These are phyloP conservation scores for Caranx melampygus DNA, from an alignment of 2,113 vertebrate genomes.

Conservation along the genomic window DNA sequence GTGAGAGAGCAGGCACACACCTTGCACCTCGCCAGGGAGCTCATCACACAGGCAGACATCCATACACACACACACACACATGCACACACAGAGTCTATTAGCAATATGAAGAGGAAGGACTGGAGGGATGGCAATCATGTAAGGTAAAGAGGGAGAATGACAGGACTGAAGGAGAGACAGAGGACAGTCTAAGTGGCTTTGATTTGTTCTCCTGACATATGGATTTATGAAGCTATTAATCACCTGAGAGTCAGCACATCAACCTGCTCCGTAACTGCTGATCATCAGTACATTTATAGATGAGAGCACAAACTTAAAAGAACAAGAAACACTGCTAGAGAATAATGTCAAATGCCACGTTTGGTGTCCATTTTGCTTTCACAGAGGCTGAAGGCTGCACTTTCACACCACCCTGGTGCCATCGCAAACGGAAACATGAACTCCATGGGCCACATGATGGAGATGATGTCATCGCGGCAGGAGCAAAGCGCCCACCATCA, in stretches of 20 bases:
- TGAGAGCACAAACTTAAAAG: constrained; percentile 10
- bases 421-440: constrained; percentile 98
- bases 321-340: not conserved
- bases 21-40: constrained; percentile 43
- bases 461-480: constrained; percentile 98
- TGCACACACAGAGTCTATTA: constrained; percentile 58
- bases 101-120: constrained; percentile 67
- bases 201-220: constrained; percentile 69
- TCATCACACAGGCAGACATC: constrained; percentile 51
- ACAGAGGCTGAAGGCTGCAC: constrained; percentile 97
- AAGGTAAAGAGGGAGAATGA: constrained; percentile 66
- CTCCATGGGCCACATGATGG: constrained; percentile 99
- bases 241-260: constrained; percentile 49
- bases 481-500: constrained; percentile 91
- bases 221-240: constrained; percentile 74
- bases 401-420: constrained; percentile 95
- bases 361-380: constrained; percentile 69
- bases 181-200: constrained; percentile 77
- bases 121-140: constrained; percentile 46
- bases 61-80: constrained; percentile 9
- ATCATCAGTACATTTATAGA: constrained; percentile 48
- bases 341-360: constrained; percentile 12
- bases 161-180: constrained; percentile 77
- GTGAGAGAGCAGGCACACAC: constrained; percentile 49
- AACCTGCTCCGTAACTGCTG: constrained; percentile 38